Evolutionary conservation across 2,888 invertebrate species (phyloP).

Genomic region (Drosophila anomelani): DNA sequence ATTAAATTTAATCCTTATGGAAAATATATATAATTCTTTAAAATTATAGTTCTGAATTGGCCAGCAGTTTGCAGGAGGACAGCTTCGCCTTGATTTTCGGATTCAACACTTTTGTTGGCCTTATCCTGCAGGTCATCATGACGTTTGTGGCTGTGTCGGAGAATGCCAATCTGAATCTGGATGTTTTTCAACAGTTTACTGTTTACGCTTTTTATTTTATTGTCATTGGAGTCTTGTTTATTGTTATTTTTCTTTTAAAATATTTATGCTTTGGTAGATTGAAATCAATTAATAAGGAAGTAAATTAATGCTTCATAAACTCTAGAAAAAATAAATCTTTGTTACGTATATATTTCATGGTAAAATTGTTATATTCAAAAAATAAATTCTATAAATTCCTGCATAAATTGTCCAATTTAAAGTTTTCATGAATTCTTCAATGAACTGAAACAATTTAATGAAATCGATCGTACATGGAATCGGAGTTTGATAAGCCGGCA

Average conservation of each 20-base stretch:
- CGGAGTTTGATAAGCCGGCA: conserved; percentile 8
- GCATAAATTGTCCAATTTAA: no score
- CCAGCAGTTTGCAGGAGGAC: conserved; percentile 91
- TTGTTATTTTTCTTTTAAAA: conserved; percentile 82
- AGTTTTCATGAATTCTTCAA: not conserved
- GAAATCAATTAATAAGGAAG: not conserved
- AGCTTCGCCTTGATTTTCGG: conserved; percentile 96
- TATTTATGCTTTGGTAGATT: conserved; percentile 33
- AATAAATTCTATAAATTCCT: not conserved
- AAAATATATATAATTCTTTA: accelerated
- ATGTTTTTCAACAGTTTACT: conserved; percentile 76
- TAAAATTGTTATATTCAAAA: not conserved
- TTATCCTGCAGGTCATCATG: conserved; percentile 91
- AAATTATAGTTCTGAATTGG: conserved; percentile 91
- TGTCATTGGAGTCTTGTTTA: conserved; percentile 75
- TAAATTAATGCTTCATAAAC: not conserved
- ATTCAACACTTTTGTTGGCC: conserved; percentile 93
- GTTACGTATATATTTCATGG: not conserved
- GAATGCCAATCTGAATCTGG: conserved; percentile 71
- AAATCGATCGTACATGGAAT: not conserved
- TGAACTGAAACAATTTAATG: not conserved
- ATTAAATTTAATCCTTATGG: not conserved
- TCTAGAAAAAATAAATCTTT: not conserved
- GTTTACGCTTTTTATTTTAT: conserved; percentile 83
- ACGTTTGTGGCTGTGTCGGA: conserved; percentile 86